These are phyloP conservation scores for Antedon mediterranea DNA, from an alignment of 53 echinoderm and acorn worm species.

Conservation along the genomic window DNA sequence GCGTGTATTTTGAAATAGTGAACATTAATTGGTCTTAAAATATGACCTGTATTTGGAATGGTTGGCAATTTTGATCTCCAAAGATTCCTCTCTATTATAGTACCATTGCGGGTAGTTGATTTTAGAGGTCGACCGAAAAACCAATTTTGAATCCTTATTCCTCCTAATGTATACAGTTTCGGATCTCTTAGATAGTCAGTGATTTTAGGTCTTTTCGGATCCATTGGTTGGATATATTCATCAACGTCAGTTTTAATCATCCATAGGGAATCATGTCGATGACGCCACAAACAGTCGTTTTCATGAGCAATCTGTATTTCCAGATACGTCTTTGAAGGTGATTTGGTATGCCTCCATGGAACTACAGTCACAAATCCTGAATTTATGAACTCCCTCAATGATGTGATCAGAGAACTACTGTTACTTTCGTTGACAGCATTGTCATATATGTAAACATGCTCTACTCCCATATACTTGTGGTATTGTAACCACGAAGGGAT, in stretches of 20 bases:
- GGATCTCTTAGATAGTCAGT: conserved; percentile 44
- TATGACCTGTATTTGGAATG: conserved; percentile 41
- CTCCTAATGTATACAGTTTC: conserved; percentile 17
- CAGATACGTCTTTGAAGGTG: conserved; percentile 38
- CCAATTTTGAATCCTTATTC: conserved; percentile 57
- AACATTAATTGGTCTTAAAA: conserved; percentile 41
- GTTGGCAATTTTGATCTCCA: conserved; percentile 49
- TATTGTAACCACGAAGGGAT: conserved; percentile 53
- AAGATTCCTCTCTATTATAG: conserved; percentile 26
- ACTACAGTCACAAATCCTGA: conserved; percentile 52
- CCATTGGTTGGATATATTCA: conserved; percentile 81
- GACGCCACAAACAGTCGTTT: conserved; percentile 82
- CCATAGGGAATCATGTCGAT: conserved; percentile 42
- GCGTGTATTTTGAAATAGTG: conserved; percentile 67
- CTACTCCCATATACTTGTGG: conserved; percentile 48
- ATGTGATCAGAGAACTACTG: conserved; percentile 21
- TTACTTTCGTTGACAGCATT: conserved; percentile 24
- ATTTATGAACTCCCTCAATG: conserved; percentile 30
- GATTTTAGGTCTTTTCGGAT: conserved; percentile 24
- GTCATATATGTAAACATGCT: conserved; percentile 64
- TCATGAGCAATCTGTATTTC: conserved; percentile 81
- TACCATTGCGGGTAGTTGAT: too few species aligned
- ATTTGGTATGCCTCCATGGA: conserved; percentile 49
- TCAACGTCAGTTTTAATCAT: conserved; percentile 81
- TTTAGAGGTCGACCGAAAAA: conserved; percentile 54